Evolutionary conservation across 2,797 vertebrate genomes (phyloP).

Genomic region (Telmatherina bonti): DNA sequence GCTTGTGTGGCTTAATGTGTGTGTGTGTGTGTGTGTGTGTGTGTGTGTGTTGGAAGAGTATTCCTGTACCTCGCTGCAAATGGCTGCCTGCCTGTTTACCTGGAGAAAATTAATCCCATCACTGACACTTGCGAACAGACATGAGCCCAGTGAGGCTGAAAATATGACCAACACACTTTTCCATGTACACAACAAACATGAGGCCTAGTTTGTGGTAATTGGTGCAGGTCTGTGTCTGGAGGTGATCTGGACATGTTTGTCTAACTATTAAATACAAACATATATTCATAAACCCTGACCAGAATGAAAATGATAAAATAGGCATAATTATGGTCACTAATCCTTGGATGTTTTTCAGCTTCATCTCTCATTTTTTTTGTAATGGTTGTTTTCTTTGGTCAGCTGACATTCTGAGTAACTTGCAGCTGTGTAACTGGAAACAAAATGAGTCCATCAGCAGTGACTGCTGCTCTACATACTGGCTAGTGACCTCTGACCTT

Average conservation of each 20-base stretch:
- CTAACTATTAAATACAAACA: background rate
- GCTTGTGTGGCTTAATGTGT: conserved; percentile 13
- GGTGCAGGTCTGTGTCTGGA: conserved; percentile 15
- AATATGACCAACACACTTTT: conserved; percentile 43
- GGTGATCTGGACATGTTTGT: conserved; percentile 2
- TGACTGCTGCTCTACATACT: conserved; percentile 47
- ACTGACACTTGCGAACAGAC: conserved; percentile 50
- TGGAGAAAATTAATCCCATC: conserved; percentile 65
- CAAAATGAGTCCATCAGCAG: conserved; percentile 18
- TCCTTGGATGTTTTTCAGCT: conserved; percentile 1
- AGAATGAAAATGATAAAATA: background rate
- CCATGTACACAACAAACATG: conserved; percentile 32
- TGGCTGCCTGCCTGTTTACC: conserved; percentile 62
- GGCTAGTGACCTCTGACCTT: conserved; percentile 61
- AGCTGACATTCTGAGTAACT: conserved; percentile 14
- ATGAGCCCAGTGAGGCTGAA: conserved; percentile 66
- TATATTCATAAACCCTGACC: background rate
- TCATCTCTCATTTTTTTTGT: too few relatives aligned
- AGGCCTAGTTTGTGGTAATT: conserved; percentile 18
- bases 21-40: conserved; percentile 15
- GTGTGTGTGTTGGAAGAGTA: conserved; percentile 1
- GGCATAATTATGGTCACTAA: background rate
- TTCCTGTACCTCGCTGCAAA: background rate
- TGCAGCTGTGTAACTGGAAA: conserved; percentile 43
- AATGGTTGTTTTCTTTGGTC: conserved; percentile 11